These are phyloP conservation scores for Dermolepida albohirtum DNA, from an alignment of 2,888 invertebrate species.

Conservation along the genomic window DNA sequence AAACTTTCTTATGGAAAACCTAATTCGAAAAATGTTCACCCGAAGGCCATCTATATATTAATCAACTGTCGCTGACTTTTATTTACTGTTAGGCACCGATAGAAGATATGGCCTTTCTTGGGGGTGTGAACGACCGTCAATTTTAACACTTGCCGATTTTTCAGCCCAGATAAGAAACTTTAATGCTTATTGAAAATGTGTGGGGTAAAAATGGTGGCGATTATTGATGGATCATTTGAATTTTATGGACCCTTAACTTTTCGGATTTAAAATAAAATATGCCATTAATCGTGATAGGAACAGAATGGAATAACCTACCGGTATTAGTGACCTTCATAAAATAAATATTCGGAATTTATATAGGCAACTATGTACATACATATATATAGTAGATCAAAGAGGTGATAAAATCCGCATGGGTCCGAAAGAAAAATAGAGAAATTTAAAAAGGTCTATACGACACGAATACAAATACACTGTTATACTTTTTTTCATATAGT, in stretches of 20 bases:
- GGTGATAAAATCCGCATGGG: no score
- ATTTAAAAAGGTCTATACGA: no score
- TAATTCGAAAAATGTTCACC: conserved; percentile 43
- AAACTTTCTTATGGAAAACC: conserved; percentile 44
- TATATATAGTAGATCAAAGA: no score
- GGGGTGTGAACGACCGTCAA: conserved; percentile 34
- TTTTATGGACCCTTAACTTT: conserved; percentile 33
- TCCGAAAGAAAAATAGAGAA: no score
- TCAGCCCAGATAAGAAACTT: conserved; percentile 35
- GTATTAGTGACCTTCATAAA: conserved; percentile 29
- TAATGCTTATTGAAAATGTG: conserved; percentile 36
- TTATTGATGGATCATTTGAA: conserved; percentile 37
- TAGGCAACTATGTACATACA: no score
- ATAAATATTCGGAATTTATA: conserved; percentile 32
- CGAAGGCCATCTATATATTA: conserved; percentile 47
- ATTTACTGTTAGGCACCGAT: conserved; percentile 43
- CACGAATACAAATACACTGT: no score
- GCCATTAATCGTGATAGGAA: conserved; percentile 33
- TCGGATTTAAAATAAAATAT: conserved; percentile 36
- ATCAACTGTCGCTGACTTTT: conserved; percentile 52
- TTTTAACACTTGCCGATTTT: conserved; percentile 34
- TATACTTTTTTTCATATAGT: no score
- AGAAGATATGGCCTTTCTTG: conserved; percentile 30
- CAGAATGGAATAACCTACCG: conserved; percentile 17
- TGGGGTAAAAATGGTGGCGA: conserved; percentile 36